Evolutionary conservation across 2,113 vertebrate species (phyloP).

Genomic region (Pomatorhinus ruficollis): DNA sequence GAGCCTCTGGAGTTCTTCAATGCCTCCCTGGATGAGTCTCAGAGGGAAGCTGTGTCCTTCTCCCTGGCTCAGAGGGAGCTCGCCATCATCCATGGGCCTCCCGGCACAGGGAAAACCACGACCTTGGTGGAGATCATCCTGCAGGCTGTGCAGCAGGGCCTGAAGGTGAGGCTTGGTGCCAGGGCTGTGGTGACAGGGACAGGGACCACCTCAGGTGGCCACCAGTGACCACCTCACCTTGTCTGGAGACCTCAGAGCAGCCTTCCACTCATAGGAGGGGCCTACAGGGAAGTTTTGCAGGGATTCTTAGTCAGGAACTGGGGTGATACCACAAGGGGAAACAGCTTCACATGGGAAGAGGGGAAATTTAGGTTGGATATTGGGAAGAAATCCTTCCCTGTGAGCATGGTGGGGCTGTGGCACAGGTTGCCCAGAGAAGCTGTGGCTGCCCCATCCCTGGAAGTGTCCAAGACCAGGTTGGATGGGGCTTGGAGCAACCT

Average conservation of each 20-base stretch:
- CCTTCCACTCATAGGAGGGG: neutral
- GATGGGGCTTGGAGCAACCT: accelerated
- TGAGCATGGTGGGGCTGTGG: accelerated
- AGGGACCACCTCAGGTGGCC: neutral
- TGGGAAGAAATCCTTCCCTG: neutral
- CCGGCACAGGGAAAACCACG: constrained; percentile 95
- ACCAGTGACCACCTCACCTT: neutral
- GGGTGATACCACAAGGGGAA: neutral
- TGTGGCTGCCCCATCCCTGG: neutral
- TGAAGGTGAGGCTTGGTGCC: constrained; percentile 78
- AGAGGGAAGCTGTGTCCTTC: constrained; percentile 89
- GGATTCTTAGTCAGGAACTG: neutral
- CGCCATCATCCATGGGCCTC: constrained; percentile 92
- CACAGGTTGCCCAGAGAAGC: neutral
- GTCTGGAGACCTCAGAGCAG: neutral
- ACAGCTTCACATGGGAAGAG: neutral
- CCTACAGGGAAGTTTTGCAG: neutral
- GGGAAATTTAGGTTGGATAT: neutral
- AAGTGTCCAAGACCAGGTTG: neutral
- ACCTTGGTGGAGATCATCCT: constrained; percentile 91
- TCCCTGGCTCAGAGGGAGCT: constrained; percentile 90
- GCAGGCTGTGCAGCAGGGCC: constrained; percentile 86
- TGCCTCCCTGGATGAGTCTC: constrained; percentile 83
- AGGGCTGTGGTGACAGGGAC: neutral
- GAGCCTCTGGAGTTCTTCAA: constrained; percentile 79